Evolutionary conservation across 2,888 invertebrate species (phyloP).

Genomic region (Plemyria rubiginata): DNA sequence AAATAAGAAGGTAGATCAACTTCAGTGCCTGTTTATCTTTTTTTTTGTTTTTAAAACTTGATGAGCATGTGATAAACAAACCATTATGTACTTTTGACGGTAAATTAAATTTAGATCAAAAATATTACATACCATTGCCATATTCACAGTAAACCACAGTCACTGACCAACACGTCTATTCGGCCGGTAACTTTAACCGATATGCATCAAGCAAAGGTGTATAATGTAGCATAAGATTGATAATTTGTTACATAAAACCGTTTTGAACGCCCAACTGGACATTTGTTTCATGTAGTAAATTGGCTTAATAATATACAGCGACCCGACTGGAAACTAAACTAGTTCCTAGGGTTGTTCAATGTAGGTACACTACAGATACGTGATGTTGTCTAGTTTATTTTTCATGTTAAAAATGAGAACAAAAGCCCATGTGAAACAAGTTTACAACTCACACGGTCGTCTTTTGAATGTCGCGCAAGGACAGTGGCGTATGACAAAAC

Average conservation of each 20-base stretch:
- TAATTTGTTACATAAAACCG: slow-evolving; percentile 44
- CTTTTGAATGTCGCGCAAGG: neutral
- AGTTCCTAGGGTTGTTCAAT: slow-evolving; percentile 15
- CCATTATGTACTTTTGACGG: too few species aligned
- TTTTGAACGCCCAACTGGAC: slow-evolving; percentile 37
- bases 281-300: slow-evolving; percentile 35
- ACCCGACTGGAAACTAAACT: slow-evolving; percentile 15
- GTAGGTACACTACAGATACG: slow-evolving; percentile 1
- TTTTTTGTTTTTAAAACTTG: too few species aligned
- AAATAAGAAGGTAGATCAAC: too few species aligned
- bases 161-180: slow-evolving; percentile 50
- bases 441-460: slow-evolving; percentile 20
- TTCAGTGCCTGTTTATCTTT: too few species aligned
- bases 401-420: slow-evolving; percentile 9
- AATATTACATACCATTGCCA: slow-evolving; percentile 44
- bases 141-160: slow-evolving; percentile 36
- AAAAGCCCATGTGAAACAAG: slow-evolving; percentile 18
- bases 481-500: too few species aligned
- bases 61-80: too few species aligned
- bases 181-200: slow-evolving; percentile 40
- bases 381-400: neutral
- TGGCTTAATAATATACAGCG: slow-evolving; percentile 25
- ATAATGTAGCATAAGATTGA: too few species aligned
- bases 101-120: slow-evolving; percentile 3
- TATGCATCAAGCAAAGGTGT: slow-evolving; percentile 45